These are phyloP conservation scores for Drosophila mayaguana DNA, from an alignment of 2,888 invertebrate species.

Conservation along the genomic window DNA sequence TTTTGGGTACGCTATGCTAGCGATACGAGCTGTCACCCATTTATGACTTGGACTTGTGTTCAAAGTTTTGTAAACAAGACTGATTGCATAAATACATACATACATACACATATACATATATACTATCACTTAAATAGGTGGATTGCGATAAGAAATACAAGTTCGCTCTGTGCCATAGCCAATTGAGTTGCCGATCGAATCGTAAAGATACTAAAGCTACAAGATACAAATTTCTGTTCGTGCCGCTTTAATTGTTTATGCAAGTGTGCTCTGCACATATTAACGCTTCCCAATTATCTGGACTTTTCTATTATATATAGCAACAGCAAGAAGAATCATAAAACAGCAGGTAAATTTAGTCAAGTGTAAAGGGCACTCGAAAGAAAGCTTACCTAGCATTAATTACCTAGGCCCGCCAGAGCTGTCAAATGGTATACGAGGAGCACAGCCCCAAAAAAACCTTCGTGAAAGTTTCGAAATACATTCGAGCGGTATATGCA, in stretches of 20 bases:
- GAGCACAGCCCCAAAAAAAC: conserved; percentile 25
- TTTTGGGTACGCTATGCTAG: conserved; percentile 47
- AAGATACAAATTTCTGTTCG: conserved; percentile 22
- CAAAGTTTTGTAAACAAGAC: conserved; percentile 48
- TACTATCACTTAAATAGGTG: neutral
- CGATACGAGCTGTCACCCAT: conserved; percentile 44
- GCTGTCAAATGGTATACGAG: conserved; percentile 29
- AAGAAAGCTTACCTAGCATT: conserved; percentile 33
- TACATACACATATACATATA: neutral
- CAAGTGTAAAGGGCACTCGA: conserved; percentile 56
- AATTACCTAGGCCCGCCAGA: conserved; percentile 6
- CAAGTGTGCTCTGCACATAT: conserved; percentile 14
- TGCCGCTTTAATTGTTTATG: conserved; percentile 36
- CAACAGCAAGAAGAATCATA: conserved; percentile 10
- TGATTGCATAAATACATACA: conserved; percentile 51
- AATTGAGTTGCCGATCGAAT: conserved; percentile 17
- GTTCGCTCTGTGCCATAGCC: neutral
- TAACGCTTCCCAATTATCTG: conserved; percentile 22
- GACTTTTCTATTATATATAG: neutral
- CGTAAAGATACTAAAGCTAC: conserved; percentile 23
- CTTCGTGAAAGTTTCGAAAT: conserved; percentile 63
- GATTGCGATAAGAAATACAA: conserved; percentile 28
- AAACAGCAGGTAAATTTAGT: conserved; percentile 62
- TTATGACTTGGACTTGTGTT: conserved; percentile 46
- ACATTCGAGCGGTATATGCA: conserved; percentile 34